Base-by-base conservation (phyloP, 2,888 invertebrate genomes). In the Dasypolia templi region DNA sequence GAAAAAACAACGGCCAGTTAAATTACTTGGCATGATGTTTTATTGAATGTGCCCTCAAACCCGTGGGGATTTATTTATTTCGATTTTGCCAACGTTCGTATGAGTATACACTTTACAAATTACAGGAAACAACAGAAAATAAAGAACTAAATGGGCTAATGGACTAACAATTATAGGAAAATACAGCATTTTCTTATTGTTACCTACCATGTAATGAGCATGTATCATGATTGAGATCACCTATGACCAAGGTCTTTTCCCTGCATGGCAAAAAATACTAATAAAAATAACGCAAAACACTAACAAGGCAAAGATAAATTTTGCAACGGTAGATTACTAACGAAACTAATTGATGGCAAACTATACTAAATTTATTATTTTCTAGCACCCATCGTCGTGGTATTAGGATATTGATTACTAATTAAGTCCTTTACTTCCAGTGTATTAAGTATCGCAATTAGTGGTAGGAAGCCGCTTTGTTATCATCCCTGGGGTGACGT, bases 371-470 rank as follows among this genome's bases (percentile, higher is more conserved):
- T 9, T 35, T 5, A 80, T 71, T 75, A 61, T 44, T 68, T 81
- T 68, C 39, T 75, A 63, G 17, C 63, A 67, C 29, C 51, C 56
- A 61, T 44, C 59, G n/a, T 32, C 22, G 35, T 55, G 44, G 32
- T 61, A 67, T 65, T 84, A 71, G 76, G 70, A 64, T 81, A 81
- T 81, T 75, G 76, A 84, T 81, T 84, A 75, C 81, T 79, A 77
- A 82, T 81, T 70, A 73, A 73, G 85, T 74, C 70, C 71, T 82
- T 74, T 82, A 62, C 55, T 63, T 73, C 44, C 64, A 73, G 75
- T 82, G 64, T 84, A 81, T 81, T 84, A 82, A 83, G 75, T 80
- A 71, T 77, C 82, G 68, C 70, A 74, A 84, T 84, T 82, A 74
- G 84, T 65, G n/a, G 32, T 17, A 72, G 67, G 65, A 64, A 66